Evolutionary conservation across 2,113 vertebrate genomes (phyloP).

Genomic region (Notiomystis cincta): DNA sequence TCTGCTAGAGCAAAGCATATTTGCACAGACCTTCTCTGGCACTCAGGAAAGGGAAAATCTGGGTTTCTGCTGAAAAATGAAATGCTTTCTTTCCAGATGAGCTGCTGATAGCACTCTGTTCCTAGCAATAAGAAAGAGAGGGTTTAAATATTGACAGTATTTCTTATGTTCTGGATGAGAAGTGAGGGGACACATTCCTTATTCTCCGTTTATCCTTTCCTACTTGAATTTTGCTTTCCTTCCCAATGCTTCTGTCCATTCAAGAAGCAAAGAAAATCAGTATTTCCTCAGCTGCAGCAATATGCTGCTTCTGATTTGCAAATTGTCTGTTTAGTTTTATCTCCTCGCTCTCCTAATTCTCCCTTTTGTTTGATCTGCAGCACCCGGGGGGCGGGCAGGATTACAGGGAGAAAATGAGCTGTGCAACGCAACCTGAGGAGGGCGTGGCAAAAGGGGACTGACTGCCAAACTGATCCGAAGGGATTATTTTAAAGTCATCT

Average conservation of each 20-base stretch:
- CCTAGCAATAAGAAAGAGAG: neutral
- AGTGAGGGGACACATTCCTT: neutral
- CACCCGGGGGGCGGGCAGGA: neutral
- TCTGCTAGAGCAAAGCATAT: conserved; percentile 21
- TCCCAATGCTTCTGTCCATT: neutral
- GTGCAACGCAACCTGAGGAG: neutral
- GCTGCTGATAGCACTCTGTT: neutral
- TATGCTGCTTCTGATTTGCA: neutral
- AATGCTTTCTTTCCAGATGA: neutral
- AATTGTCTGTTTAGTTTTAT: neutral
- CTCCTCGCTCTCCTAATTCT: neutral
- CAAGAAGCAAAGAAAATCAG: neutral
- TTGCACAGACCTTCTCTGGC: neutral
- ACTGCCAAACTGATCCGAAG: neutral
- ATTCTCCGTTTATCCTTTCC: neutral
- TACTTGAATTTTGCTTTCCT: neutral
- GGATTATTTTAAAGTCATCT: conserved; percentile 9
- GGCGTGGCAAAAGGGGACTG: neutral
- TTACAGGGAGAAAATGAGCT: neutral
- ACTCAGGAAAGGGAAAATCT: neutral
- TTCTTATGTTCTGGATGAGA: neutral
- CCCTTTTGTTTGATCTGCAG: neutral
- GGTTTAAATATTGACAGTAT: neutral
- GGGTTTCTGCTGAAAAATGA: neutral
- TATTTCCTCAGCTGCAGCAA: neutral